phyloP scores from a whole-genome alignment of 2,888 invertebrate genomes.

The Euzophera pinguis region DNA sequence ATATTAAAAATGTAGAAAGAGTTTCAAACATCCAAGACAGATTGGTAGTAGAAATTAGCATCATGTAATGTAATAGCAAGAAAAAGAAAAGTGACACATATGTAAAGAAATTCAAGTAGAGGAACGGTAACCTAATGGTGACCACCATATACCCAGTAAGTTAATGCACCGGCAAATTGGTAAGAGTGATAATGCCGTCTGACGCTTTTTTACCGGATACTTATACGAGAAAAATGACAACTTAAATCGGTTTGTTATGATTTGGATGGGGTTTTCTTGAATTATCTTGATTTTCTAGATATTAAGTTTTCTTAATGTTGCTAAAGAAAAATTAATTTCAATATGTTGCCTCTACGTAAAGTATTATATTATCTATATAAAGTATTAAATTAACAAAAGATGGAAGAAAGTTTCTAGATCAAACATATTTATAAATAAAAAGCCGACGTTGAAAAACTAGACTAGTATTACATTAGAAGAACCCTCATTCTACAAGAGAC shows the following conservation, averaged over 20 bases:
- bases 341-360: no score
- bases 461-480: background rate
- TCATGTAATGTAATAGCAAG: slow-evolving; percentile 17
- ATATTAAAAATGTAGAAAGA: no score
- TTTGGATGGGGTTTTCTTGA: no score
- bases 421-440: no score
- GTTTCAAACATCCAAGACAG: no score
- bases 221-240: slow-evolving; percentile 41
- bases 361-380: no score
- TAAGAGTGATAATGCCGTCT: slow-evolving; percentile 42
- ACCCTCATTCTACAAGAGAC: background rate
- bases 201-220: slow-evolving; percentile 37
- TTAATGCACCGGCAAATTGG: slow-evolving; percentile 56
- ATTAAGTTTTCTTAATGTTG: no score
- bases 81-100: slow-evolving; percentile 43
- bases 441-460: no score
- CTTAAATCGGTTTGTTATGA: slow-evolving; percentile 16
- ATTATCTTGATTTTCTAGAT: no score
- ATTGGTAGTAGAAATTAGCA: slow-evolving; percentile 4
- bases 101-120: slow-evolving; percentile 36
- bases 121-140: slow-evolving; percentile 45
- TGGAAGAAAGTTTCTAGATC: no score
- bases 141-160: slow-evolving; percentile 38
- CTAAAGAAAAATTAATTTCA: no score
- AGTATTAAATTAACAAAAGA: no score